Conservation (phyloP, 35 echinoderm and acorn worm genomes). For the Apostichopus japonicus region DNA sequence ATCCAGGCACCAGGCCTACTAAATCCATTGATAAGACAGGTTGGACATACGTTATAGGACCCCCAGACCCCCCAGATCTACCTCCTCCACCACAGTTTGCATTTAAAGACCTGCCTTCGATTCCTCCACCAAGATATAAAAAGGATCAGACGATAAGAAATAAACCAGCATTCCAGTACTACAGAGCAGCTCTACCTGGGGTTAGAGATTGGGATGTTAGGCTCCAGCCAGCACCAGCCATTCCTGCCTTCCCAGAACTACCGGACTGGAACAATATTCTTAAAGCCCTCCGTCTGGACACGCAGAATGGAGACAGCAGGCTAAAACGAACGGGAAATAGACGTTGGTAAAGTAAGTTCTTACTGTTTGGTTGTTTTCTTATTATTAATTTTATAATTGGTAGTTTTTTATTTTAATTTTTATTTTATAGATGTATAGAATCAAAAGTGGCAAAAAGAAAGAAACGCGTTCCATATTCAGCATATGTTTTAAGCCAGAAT, state of each 20-base stretch:
- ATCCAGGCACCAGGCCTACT: not conserved
- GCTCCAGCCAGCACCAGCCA: not conserved
- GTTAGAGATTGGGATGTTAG: not conserved
- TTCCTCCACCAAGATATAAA: not conserved
- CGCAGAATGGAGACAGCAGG: not conserved
- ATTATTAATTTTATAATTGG: too few species aligned
- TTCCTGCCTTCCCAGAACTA: conserved; percentile 15
- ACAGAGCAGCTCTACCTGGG: too few species aligned
- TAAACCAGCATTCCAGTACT: too few species aligned
- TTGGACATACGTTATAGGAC: not conserved
- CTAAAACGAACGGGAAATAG: not conserved
- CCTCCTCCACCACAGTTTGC: not conserved
- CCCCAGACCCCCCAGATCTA: not conserved
- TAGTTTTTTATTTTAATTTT: too few species aligned
- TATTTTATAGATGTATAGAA: too few species aligned
- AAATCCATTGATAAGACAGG: not conserved
- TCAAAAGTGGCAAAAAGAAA: too few species aligned
- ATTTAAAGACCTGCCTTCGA: not conserved
- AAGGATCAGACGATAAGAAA: not conserved
- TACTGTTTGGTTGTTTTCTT: too few species aligned
- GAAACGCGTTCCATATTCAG: too few species aligned
- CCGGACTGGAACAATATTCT: not conserved
- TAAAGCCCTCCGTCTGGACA: not conserved
- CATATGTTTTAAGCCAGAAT: too few species aligned
- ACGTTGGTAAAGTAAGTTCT: not conserved